Conservation (phyloP, 2,797 vertebrate genomes). For the Muscicapa striata region DNA sequence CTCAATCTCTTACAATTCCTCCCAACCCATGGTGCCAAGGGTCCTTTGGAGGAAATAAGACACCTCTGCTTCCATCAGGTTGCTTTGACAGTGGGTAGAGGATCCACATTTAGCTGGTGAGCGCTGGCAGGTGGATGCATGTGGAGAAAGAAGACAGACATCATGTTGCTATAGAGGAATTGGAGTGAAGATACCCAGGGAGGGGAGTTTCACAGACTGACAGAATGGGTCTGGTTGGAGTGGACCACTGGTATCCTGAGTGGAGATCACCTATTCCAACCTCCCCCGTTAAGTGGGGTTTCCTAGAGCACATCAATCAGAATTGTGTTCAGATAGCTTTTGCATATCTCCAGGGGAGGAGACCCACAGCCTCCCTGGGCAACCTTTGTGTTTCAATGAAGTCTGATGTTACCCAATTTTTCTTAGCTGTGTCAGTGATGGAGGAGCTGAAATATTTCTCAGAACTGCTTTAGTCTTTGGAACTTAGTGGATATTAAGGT, state of each 20-base stretch:
- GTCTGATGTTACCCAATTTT: neutral
- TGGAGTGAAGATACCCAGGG: neutral
- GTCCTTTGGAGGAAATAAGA: neutral
- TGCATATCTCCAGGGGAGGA: neutral
- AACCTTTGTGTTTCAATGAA: neutral
- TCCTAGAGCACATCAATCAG: fast-evolving
- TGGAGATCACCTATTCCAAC: neutral
- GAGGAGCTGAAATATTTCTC: neutral
- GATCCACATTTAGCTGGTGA: neutral
- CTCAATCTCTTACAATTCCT: neutral
- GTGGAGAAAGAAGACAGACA: neutral
- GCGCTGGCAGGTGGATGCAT: neutral
- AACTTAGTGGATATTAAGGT: neutral
- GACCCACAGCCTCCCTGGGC: neutral
- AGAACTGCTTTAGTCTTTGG: neutral
- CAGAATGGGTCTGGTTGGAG: neutral
- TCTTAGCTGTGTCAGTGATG: neutral
- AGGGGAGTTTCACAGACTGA: neutral
- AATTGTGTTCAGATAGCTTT: neutral
- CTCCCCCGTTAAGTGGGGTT: neutral
- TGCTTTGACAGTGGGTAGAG: neutral
- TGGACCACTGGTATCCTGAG: neutral
- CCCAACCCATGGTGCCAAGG: neutral
- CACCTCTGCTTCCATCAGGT: neutral
- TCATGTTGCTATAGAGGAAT: fast-evolving